Evolutionary conservation across 2,888 invertebrate species (phyloP).

Genomic region (Ornithoptera priamus): DNA sequence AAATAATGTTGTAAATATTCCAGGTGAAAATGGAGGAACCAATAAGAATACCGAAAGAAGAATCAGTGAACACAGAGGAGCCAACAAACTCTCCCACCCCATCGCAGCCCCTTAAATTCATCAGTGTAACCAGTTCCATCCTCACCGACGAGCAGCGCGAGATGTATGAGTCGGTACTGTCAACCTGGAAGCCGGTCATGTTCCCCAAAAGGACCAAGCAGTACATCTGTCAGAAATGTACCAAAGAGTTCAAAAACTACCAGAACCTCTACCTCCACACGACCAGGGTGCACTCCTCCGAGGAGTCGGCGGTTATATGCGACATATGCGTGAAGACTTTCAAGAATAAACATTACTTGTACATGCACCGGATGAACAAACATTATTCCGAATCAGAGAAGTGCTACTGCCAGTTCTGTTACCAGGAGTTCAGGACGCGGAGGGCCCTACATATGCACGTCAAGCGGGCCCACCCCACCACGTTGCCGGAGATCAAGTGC

Average conservation of each 20-base stretch:
- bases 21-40: constrained; percentile 32
- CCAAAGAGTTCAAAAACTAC: constrained; percentile 72
- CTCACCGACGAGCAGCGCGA: constrained; percentile 65
- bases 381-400: constrained; percentile 72
- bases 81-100: neutral
- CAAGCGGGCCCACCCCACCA: constrained; percentile 63
- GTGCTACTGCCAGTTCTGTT: constrained; percentile 68
- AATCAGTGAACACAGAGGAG: constrained; percentile 21
- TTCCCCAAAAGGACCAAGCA: constrained; percentile 59
- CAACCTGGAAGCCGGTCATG: constrained; percentile 68
- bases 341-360: constrained; percentile 72
- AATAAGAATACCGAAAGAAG: neutral
- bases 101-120: constrained; percentile 52
- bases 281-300: constrained; percentile 67
- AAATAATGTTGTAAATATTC: neutral
- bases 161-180: constrained; percentile 71
- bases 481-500: constrained; percentile 67
- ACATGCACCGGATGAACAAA: constrained; percentile 75
- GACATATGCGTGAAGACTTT: constrained; percentile 69
- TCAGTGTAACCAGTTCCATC: constrained; percentile 60
- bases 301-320: constrained; percentile 67
- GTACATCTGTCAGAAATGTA: constrained; percentile 68
- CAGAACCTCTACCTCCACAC: constrained; percentile 70
- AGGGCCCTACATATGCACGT: constrained; percentile 70
- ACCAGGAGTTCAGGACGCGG: constrained; percentile 67